These are phyloP conservation scores for Toxotes chatareus DNA, from an alignment of 2,113 vertebrate genomes.

Conservation along the genomic window DNA sequence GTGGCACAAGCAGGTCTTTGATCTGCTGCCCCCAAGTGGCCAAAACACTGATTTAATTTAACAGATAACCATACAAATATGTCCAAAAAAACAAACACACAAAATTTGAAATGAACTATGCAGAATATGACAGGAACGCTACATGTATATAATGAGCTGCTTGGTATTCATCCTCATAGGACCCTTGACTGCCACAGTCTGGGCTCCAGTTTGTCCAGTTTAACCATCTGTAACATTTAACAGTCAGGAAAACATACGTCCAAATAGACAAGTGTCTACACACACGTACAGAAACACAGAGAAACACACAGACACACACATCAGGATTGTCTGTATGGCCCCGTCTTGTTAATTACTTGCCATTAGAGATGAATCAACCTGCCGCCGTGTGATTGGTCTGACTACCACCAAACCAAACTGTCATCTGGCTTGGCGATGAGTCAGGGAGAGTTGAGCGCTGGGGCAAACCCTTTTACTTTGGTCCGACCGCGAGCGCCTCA, in stretches of 20 bases:
- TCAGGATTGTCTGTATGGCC: conserved; percentile 45
- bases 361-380: conserved; percentile 89
- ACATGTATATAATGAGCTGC: neutral
- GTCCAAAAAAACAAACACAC: neutral
- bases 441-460: conserved; percentile 84
- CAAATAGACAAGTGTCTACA: neutral
- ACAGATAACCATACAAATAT: neutral
- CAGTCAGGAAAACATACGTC: conserved; percentile 12
- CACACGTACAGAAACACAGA: conserved; percentile 19
- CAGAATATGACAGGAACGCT: neutral
- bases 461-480: conserved; percentile 82
- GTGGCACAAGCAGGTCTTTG: neutral
- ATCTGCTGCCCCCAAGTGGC: neutral
- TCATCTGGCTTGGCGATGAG: conserved; percentile 71
- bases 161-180: neutral
- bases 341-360: conserved; percentile 87
- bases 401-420: conserved; percentile 80
- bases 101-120: too few relatives aligned
- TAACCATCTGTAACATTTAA: conserved; percentile 5
- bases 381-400: conserved; percentile 81
- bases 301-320: conserved; percentile 33
- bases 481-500: conserved; percentile 81
- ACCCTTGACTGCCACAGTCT: neutral
- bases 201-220: neutral
- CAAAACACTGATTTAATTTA: neutral